Evolutionary conservation across 2,888 invertebrate species (phyloP).

Genomic region (Acholoe squamosa): DNA sequence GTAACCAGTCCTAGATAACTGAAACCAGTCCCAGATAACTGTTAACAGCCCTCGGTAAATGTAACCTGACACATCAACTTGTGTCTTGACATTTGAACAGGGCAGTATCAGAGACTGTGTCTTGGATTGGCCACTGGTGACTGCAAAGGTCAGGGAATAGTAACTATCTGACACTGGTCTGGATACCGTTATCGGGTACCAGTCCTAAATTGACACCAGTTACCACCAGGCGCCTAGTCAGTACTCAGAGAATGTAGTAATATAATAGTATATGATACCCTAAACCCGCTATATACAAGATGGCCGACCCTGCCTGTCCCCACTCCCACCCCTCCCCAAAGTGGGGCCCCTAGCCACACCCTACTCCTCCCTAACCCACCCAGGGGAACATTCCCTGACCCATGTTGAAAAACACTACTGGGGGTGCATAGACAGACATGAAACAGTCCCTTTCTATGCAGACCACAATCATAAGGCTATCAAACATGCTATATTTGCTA

Average conservation of each 20-base stretch:
- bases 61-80: no score
- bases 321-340: neutral
- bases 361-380: neutral
- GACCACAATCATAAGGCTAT: conserved; percentile 5
- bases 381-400: neutral
- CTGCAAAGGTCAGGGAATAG: no score
- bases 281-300: conserved; percentile 53
- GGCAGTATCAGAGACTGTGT: no score
- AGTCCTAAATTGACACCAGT: no score
- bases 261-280: conserved; percentile 15
- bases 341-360: neutral
- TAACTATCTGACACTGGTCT: neutral
- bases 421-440: neutral
- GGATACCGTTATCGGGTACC: neutral
- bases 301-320: conserved; percentile 23
- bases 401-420: neutral
- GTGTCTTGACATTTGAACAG: no score
- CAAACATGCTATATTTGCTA: neutral
- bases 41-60: no score
- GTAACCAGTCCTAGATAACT: no score
- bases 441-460: neutral
- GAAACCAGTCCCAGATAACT: no score
- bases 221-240: neutral
- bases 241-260: neutral
- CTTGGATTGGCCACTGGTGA: no score